Conservation (phyloP, 2,888 invertebrate species). For the Drosophila monieri region DNA sequence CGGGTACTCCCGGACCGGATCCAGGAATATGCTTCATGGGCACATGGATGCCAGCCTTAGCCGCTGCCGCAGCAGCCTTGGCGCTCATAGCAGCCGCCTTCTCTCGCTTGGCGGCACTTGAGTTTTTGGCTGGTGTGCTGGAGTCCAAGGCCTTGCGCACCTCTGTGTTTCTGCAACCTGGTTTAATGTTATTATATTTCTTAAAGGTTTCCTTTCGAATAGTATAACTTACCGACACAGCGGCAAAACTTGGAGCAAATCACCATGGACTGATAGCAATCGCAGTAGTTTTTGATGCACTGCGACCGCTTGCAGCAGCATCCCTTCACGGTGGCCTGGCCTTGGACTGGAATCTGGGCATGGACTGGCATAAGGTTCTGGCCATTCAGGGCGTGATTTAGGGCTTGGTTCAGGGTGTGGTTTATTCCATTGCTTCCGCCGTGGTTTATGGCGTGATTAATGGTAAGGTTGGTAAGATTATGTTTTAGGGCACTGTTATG, state of each 20-base stretch:
- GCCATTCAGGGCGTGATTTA: neutral
- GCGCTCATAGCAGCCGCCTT: conserved; percentile 55
- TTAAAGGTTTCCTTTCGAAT: neutral
- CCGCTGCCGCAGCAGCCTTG: conserved; percentile 61
- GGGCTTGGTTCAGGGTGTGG: neutral
- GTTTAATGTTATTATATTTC: neutral
- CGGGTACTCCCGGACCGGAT: conserved; percentile 2
- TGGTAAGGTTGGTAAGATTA: neutral
- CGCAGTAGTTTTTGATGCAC: conserved; percentile 71
- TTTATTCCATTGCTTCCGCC: neutral
- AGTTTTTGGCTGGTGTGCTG: conserved; percentile 32
- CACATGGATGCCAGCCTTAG: conserved; percentile 48
- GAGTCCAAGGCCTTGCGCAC: conserved; percentile 31
- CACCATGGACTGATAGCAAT: conserved; percentile 70
- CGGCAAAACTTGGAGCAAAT: conserved; percentile 59
- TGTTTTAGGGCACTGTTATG: neutral
- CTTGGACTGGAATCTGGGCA: conserved; percentile 17
- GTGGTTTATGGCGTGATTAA: neutral
- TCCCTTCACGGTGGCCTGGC: conserved; percentile 44
- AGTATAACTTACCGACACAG: conserved; percentile 57
- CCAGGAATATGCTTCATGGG: conserved; percentile 26
- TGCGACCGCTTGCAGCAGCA: conserved; percentile 70
- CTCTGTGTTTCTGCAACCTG: conserved; percentile 63
- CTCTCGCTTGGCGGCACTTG: conserved; percentile 42
- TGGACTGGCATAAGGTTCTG: neutral